phyloP scores from a whole-genome alignment of 2,113 vertebrate genomes.

The Mus musculus region DNA sequence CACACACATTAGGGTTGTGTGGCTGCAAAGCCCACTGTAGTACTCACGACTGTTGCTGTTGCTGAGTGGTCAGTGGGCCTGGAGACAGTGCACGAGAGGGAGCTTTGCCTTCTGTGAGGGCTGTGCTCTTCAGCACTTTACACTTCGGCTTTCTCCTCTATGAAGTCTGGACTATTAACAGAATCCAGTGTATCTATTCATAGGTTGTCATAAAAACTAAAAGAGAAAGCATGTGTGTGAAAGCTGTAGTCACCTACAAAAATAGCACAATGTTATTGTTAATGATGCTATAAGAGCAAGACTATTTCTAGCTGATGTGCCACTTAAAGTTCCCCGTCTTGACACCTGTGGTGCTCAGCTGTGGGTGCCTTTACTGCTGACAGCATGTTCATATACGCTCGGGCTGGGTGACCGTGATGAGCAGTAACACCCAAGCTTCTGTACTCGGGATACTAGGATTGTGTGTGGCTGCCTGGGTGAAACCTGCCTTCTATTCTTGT shows the following conservation, averaged over 20 bases:
- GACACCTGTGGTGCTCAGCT: not conserved
- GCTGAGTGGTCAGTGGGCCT: not conserved
- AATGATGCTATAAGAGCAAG: not conserved
- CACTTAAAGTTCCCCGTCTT: not conserved
- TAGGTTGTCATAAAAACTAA: not conserved
- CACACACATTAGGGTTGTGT: not conserved
- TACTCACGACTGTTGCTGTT: not conserved
- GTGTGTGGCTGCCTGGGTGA: not conserved
- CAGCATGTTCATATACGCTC: not conserved
- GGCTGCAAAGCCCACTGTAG: not conserved
- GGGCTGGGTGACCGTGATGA: not conserved
- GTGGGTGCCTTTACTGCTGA: not conserved
- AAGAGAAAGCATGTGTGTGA: not conserved
- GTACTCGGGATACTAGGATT: not conserved
- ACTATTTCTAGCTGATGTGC: not conserved
- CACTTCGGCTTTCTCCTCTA: not conserved
- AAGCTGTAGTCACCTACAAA: not conserved
- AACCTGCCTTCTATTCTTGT: not conserved
- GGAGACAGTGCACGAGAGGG: not conserved
- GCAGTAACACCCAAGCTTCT: not conserved
- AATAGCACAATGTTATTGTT: not conserved
- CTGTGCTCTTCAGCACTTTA: not conserved
- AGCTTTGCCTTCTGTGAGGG: not conserved
- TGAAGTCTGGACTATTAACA: not conserved
- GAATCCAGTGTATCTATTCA: not conserved